A percentile compares a stretch with the other conserved stretches of the same genome.
Evolutionary conservation across 2,888 invertebrate species (phyloP).

Genomic region (Gnatocerus cornutus): DNA sequence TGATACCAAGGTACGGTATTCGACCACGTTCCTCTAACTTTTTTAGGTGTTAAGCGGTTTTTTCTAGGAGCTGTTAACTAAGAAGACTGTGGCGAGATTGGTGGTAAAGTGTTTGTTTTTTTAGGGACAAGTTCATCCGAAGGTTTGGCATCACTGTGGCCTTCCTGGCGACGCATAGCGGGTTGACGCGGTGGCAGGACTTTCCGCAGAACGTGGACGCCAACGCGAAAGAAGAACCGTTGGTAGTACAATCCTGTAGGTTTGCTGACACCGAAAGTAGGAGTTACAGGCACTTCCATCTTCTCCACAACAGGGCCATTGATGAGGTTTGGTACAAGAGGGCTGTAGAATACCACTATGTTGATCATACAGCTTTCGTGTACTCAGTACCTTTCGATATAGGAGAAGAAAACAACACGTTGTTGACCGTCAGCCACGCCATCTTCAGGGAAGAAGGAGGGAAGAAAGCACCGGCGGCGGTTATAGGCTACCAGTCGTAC

Average conservation of each 20-base stretch:
- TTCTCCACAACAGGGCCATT: conserved; percentile 83
- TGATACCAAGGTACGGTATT: conserved; percentile 91
- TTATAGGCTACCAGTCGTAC: conserved; percentile 88
- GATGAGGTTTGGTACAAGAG: conserved; percentile 93
- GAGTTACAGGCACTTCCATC: conserved; percentile 80
- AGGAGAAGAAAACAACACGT: conserved; percentile 74
- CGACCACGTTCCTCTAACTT: conserved; percentile 7
- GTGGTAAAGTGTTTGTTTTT: conserved; percentile 6
- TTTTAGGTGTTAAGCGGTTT: conserved; percentile 23
- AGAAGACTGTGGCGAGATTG: background rate
- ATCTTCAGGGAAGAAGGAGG: conserved; percentile 76
- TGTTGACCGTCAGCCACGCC: conserved; percentile 91
- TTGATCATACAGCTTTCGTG: conserved; percentile 86
- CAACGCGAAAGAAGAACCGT: conserved; percentile 60
- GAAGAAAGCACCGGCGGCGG: conserved; percentile 79
- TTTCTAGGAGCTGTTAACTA: background rate
- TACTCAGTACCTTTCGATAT: conserved; percentile 84
- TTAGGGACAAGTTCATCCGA: conserved; percentile 44
- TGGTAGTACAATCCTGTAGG: conserved; percentile 46
- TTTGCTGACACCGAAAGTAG: conserved; percentile 1
- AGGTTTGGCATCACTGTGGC: conserved; percentile 78
- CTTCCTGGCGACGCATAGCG: conserved; percentile 93
- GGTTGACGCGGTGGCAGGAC: conserved; percentile 91
- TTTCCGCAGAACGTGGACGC: conserved; percentile 76
- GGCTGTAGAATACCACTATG: conserved; percentile 89